Percentiles rank a stretch among this genome's conserved stretches.
phyloP scores from a whole-genome alignment of 1,140 invertebrate genomes.

The Hypothenemus hampei region DNA sequence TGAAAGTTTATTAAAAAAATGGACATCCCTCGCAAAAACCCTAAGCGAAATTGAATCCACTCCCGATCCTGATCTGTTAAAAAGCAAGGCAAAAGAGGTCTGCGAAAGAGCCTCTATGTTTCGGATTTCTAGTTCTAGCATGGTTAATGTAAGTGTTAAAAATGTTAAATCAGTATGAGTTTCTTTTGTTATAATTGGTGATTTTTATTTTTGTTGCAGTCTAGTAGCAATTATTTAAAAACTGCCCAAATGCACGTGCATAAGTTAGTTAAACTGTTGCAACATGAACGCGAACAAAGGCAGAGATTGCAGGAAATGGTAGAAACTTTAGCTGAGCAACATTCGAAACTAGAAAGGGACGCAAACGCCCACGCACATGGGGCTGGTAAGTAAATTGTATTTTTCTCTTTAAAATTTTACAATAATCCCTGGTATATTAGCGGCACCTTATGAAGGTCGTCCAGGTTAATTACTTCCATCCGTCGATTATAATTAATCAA shows the following conservation, averaged over 20 bases:
- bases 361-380: conserved; percentile 60
- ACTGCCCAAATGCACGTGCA: conserved; percentile 80
- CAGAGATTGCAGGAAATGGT: conserved; percentile 94
- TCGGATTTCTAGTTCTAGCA: conserved; percentile 88
- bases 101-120: conserved; percentile 89
- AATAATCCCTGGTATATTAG: no score
- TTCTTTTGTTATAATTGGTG: neutral
- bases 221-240: conserved; percentile 84
- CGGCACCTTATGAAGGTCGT: no score
- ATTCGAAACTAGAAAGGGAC: conserved; percentile 86
- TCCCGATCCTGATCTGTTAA: conserved; percentile 54
- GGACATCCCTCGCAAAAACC: conserved; percentile 74
- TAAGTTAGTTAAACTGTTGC: conserved; percentile 85
- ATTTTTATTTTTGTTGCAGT: conserved; percentile 53
- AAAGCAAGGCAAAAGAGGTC: conserved; percentile 65
- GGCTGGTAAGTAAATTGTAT: conserved; percentile 53
- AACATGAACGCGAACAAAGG: conserved; percentile 93
- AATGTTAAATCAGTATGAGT: neutral
- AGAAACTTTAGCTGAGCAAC: conserved; percentile 93
- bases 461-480: no score
- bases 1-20: conserved; percentile 85
- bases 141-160: conserved; percentile 82
- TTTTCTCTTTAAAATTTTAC: no score
- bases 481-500: no score
- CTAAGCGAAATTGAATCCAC: conserved; percentile 75